Conservation (phyloP, 2,797 vertebrate genomes). For the Fundulus diaphanus region DNA sequence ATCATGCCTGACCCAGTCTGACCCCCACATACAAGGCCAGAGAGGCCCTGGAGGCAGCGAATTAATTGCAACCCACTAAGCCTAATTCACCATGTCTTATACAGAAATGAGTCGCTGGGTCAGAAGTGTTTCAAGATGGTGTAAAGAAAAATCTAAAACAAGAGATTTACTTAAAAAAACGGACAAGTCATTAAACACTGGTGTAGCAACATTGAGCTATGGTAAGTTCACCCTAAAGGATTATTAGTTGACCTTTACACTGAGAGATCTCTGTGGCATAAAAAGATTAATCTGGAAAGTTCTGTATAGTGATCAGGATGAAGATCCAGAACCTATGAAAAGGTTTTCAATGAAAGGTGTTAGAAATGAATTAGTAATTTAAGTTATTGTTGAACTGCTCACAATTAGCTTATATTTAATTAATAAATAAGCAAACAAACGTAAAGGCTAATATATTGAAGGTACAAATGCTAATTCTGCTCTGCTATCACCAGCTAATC, state of each 20-base stretch:
- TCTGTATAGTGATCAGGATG: too few species aligned
- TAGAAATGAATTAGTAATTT: too few species aligned
- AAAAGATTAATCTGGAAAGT: background rate
- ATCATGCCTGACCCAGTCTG: constrained; percentile 81
- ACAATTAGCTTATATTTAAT: too few species aligned
- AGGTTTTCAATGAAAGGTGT: too few species aligned
- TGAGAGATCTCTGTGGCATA: background rate
- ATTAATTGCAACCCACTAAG: constrained; percentile 83
- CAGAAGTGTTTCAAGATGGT: constrained; percentile 40
- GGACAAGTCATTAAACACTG: constrained; percentile 52
- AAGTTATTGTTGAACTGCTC: too few species aligned
- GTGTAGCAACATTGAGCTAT: background rate
- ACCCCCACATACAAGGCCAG: constrained; percentile 81
- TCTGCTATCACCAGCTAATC: too few species aligned
- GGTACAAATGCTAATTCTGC: too few species aligned
- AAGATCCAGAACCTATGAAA: too few species aligned
- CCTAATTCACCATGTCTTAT: constrained; percentile 78
- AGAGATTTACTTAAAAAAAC: constrained; percentile 48
- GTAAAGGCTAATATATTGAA: too few species aligned
- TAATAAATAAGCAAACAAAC: too few species aligned
- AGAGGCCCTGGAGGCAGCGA: constrained; percentile 82
- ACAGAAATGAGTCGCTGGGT: constrained; percentile 63
- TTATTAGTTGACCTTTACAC: background rate
- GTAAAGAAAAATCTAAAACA: constrained; percentile 44
- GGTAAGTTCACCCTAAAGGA: background rate